phyloP scores from a whole-genome alignment of 2,888 invertebrate species.

The Lordiphosa fenestrarum region DNA sequence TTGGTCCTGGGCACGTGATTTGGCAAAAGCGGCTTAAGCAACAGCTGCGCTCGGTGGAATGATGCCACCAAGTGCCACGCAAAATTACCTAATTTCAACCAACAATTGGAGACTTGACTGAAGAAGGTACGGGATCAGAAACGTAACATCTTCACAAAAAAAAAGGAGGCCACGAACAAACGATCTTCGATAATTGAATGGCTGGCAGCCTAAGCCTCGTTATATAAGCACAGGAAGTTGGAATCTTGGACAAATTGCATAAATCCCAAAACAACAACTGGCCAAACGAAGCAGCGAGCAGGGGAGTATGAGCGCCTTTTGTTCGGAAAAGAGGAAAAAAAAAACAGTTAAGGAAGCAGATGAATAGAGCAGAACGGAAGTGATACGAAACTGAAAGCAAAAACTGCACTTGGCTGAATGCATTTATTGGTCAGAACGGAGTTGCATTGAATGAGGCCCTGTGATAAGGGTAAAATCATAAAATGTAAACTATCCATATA shows the following conservation, averaged over 20 bases:
- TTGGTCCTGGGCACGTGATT: conserved; percentile 10
- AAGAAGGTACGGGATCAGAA: conserved; percentile 19
- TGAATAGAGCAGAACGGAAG: conserved; percentile 50
- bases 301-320: conserved; percentile 2
- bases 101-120: conserved; percentile 47
- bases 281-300: conserved; percentile 13
- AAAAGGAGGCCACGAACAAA: conserved; percentile 9
- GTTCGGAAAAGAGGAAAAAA: conserved; percentile 25
- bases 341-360: conserved; percentile 52
- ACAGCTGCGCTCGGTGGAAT: conserved; percentile 23
- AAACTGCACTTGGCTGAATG: conserved; percentile 24
- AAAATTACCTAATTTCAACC: conserved; percentile 28
- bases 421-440: background rate
- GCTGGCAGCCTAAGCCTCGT: conserved; percentile 33
- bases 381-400: conserved; percentile 15
- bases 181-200: conserved; percentile 27
- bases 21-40: conserved; percentile 42
- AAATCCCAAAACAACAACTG: conserved; percentile 29
- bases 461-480: too few relatives aligned
- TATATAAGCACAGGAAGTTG: conserved; percentile 53
- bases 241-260: conserved; percentile 55
- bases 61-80: conserved; percentile 45
- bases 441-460: background rate
- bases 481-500: too few relatives aligned
- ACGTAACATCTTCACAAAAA: conserved; percentile 29